Conservation (phyloP, 2,113 vertebrate genomes). For the Apodemus sylvaticus region DNA sequence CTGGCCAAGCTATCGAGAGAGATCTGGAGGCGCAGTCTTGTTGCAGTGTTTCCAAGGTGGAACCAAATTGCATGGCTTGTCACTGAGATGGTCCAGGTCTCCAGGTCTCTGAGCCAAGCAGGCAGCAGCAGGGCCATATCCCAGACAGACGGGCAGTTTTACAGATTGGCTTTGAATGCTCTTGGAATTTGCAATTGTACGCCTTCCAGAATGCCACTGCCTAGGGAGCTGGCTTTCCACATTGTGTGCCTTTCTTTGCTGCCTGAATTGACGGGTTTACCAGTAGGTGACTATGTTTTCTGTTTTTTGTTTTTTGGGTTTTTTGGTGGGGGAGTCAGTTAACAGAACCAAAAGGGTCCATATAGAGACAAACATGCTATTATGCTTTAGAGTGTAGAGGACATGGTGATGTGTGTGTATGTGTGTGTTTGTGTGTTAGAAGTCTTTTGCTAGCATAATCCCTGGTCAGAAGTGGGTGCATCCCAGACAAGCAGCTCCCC, state of each 20-base stretch:
- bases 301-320: too few species aligned
- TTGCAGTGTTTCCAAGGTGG: slow-evolving; percentile 8
- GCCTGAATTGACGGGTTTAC: background rate
- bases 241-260: background rate
- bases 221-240: background rate
- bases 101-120: background rate
- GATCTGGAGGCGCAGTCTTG: background rate
- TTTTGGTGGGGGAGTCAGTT: background rate
- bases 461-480: background rate
- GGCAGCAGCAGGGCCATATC: background rate
- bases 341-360: background rate
- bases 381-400: background rate
- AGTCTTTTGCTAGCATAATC: background rate
- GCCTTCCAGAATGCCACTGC: background rate
- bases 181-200: background rate
- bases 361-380: background rate
- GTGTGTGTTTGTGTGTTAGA: background rate
- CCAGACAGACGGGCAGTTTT: background rate
- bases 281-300: background rate
- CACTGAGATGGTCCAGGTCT: background rate
- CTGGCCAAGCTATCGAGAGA: background rate
- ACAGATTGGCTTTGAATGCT: background rate
- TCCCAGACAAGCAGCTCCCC: background rate
- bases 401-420: background rate
- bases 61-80: background rate